Evolutionary conservation across 2,113 vertebrate species (phyloP).

Genomic region (Sciurus niger): DNA sequence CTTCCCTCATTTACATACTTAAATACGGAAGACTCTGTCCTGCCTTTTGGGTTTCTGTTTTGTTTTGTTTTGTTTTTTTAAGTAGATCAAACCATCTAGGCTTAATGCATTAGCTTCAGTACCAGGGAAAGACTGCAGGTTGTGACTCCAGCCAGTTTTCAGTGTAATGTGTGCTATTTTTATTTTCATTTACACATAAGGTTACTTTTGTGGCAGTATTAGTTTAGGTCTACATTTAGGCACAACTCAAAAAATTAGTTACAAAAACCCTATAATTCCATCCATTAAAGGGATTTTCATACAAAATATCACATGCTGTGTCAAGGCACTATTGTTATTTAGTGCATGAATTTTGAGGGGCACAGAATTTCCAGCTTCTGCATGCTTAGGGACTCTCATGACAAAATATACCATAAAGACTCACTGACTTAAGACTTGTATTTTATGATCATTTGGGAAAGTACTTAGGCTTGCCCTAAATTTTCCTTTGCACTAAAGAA

Average conservation of each 20-base stretch:
- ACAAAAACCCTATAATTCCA: neutral
- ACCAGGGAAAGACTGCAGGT: neutral
- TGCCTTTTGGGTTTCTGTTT: neutral
- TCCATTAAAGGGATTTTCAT: neutral
- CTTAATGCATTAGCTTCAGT: neutral
- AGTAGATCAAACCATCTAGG: constrained; percentile 66
- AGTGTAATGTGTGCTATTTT: neutral
- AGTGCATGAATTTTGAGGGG: neutral
- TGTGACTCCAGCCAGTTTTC: neutral
- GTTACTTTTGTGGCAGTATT: neutral
- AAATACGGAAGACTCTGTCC: neutral
- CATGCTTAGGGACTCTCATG: neutral
- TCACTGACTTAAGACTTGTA: neutral
- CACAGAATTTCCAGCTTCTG: neutral
- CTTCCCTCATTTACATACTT: constrained; percentile 28
- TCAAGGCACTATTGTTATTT: neutral
- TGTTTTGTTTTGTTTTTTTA: neutral
- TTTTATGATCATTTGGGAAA: neutral
- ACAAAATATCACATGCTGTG: neutral
- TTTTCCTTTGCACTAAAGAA: constrained; percentile 29
- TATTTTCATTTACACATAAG: neutral
- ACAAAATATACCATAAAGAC: neutral
- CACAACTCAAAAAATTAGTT: neutral
- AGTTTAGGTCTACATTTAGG: neutral
- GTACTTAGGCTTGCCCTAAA: neutral